These are phyloP conservation scores for Enteromius trimaculatus DNA, from an alignment of 2,797 vertebrate genomes.

Conservation along the genomic window DNA sequence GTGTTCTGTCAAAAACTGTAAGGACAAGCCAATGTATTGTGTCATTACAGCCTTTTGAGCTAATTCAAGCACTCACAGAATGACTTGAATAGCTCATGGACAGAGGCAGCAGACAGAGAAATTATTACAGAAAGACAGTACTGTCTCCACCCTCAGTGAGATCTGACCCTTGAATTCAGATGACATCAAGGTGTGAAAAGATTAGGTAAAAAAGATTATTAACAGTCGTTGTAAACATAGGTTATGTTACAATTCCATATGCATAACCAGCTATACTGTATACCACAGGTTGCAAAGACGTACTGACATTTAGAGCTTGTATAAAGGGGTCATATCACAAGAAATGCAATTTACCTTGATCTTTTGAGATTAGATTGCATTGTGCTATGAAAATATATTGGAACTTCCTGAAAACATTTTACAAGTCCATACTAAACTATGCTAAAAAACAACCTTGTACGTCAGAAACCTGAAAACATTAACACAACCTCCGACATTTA, in stretches of 20 bases:
- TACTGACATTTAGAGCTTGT: neutral
- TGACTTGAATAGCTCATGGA: neutral
- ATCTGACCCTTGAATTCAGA: neutral
- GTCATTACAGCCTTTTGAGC: conserved; percentile 2
- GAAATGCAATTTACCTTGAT: neutral
- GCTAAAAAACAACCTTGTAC: neutral
- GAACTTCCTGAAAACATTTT: neutral
- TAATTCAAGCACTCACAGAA: conserved; percentile 12
- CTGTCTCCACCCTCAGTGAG: neutral
- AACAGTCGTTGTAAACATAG: neutral
- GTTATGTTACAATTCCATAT: neutral
- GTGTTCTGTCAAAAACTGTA: neutral
- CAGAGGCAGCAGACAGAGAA: neutral
- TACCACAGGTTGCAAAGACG: neutral
- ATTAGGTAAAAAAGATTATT: neutral
- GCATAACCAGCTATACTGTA: neutral
- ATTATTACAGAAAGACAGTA: neutral
- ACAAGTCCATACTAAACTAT: neutral
- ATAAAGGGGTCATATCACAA: neutral
- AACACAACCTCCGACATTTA: neutral
- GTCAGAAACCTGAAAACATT: neutral
- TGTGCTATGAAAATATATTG: neutral
- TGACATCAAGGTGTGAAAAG: neutral
- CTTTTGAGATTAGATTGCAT: neutral
- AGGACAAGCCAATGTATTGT: conserved; percentile 6